Conservation (phyloP, 2,113 vertebrate species). For the Cnemophilus loriae region DNA sequence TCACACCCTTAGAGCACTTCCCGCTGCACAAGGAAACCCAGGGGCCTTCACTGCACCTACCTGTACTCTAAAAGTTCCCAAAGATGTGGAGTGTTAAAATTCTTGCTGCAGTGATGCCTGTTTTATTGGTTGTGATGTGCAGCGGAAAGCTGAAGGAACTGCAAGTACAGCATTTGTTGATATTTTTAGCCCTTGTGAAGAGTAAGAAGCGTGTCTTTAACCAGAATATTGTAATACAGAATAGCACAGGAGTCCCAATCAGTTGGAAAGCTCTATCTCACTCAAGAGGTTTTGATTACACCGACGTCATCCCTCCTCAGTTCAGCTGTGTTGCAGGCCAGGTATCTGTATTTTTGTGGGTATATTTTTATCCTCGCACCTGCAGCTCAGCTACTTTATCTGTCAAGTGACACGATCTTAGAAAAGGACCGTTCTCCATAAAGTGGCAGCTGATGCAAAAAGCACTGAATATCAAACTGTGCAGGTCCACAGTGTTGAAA, state of each 20-base stretch:
- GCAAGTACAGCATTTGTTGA: conserved; percentile 11
- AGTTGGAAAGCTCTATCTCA: conserved; percentile 31
- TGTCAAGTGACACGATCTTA: neutral
- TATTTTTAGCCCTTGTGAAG: neutral
- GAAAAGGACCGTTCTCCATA: neutral
- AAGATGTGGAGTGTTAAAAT: neutral
- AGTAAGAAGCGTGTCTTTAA: conserved; percentile 39
- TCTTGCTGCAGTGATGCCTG: neutral
- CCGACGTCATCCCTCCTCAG: neutral
- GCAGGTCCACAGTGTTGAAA: neutral
- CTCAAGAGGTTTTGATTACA: conserved; percentile 19
- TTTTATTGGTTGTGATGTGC: neutral
- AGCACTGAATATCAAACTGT: neutral
- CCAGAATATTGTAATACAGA: conserved; percentile 13
- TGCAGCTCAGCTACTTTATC: conserved; percentile 5
- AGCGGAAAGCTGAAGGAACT: neutral
- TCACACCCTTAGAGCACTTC: neutral
- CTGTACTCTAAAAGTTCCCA: neutral
- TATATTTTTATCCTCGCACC: conserved; percentile 34
- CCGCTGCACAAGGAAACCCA: neutral
- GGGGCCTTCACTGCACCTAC: neutral
- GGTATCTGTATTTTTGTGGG: conserved; percentile 10
- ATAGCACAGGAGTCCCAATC: conserved; percentile 40
- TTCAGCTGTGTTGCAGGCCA: conserved; percentile 38
- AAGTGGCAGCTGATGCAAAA: neutral